Evolutionary conservation across 2,113 vertebrate species (phyloP), one percentile per base, ranked within the genome.

Genomic region (Ciconia maguari): DNA sequence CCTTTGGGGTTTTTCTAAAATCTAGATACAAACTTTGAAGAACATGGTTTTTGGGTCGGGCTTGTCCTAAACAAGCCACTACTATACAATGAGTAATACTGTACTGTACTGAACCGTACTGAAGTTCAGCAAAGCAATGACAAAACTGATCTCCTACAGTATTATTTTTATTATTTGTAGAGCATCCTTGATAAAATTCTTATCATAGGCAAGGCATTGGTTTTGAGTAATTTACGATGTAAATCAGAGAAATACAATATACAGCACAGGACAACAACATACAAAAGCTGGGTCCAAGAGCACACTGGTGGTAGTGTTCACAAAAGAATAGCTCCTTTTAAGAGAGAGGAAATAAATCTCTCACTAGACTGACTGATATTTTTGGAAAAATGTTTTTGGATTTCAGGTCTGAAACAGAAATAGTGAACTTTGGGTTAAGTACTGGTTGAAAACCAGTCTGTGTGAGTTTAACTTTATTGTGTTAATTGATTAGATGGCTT

Each of bases 281-380:
- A 58, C 10, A 83, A 87, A 69, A 85, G 29, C 57, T 51, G 36
- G 2, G 34, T 76, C 54, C 26, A 29, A 58, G 75, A 87, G 66
- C 41, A 89, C 68, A 71, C 17, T 89, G 75, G 12, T 80, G 13
- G 46, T n/a, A 90, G n/a, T 46, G 51, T 93, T 96, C 57, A 68
- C 52, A 90, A 52, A 89, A 87, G 24, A 90, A 90, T 36, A 68
- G 69, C 61, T 96, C 60, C 52, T 96, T 95, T 96, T 71, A 94
- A 61, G 72, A 58, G 82, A 71, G 80, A 91, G 57, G 34, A 81
- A 94, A 89, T 89, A 86, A 89, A 87, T 68, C 51, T 66, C n/a
- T 92, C 48, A 36, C 51, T 52, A 83, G 86, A 54, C 17, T 0
- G 22, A 83, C 16, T 13, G 7, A 89, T 81, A 54, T 89, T 94